Evolutionary conservation across 2,888 invertebrate genomes (phyloP).

Genomic region (Eupeodes latifasciatus): DNA sequence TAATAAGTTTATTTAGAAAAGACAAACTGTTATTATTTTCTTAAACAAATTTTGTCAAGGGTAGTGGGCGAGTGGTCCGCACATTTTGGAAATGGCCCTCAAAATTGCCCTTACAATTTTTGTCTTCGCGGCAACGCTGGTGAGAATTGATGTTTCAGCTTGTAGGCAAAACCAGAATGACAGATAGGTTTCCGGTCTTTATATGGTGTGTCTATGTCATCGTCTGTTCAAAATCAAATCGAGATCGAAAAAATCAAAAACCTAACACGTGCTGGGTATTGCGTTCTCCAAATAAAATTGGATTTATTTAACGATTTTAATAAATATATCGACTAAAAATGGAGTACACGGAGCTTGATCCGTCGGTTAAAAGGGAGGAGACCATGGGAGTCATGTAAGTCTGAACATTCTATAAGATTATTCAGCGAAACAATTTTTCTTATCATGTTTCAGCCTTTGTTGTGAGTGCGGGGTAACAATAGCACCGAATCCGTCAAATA

Average conservation of each 20-base stretch:
- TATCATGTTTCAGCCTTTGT: slow-evolving; percentile 86
- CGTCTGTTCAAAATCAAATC: no score
- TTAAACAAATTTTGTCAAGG: no score
- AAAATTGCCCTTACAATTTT: no score
- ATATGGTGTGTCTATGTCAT: no score
- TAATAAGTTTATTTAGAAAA: no score
- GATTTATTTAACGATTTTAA: neutral
- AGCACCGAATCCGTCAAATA: slow-evolving; percentile 97
- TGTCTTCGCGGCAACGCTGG: no score
- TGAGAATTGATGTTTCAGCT: no score
- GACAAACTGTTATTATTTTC: no score
- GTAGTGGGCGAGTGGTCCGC: no score
- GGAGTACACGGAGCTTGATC: slow-evolving; percentile 59
- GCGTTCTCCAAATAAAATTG: neutral
- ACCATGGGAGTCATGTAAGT: slow-evolving; percentile 54
- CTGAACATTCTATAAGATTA: neutral
- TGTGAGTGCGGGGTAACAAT: slow-evolving; percentile 97
- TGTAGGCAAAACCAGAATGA: no score
- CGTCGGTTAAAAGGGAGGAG: slow-evolving; percentile 48
- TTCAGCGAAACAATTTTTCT: neutral
- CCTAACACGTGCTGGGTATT: slow-evolving; percentile 49
- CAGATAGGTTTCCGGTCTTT: no score
- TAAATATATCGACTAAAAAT: slow-evolving; percentile 38
- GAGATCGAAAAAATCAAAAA: neutral
- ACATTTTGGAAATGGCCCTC: no score